These are phyloP conservation scores for Progne subis DNA, from an alignment of 2,113 vertebrate species.

Conservation along the genomic window DNA sequence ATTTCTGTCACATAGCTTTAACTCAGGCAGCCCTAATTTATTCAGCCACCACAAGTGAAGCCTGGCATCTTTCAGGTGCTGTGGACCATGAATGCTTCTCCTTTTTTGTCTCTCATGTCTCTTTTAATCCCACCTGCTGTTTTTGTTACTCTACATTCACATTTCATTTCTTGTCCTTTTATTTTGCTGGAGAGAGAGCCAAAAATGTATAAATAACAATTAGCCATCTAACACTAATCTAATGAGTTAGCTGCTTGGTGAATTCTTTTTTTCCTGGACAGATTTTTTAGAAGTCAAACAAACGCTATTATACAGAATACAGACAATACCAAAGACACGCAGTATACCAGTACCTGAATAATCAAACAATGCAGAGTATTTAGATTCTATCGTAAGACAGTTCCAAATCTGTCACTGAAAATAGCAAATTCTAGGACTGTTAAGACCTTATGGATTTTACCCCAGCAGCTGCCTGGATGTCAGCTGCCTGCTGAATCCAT, in stretches of 20 bases:
- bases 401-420: neutral
- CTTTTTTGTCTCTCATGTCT: neutral
- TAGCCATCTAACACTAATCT: neutral
- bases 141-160: neutral
- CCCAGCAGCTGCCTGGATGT: neutral
- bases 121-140: neutral
- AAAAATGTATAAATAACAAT: neutral
- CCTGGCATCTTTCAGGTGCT: neutral
- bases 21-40: neutral
- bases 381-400: neutral
- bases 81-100: neutral
- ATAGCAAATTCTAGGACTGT: neutral
- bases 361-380: neutral
- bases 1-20: neutral
- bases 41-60: neutral
- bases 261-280: neutral
- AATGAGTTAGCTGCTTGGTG: neutral
- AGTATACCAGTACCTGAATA: neutral
- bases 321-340: neutral
- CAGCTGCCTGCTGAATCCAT: neutral
- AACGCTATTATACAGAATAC: neutral
- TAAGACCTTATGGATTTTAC: neutral
- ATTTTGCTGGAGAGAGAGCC: neutral
- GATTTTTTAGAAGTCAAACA: neutral
- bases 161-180: neutral